Evolutionary conservation across 2,797 vertebrate species (phyloP).

Genomic region (Ataeniobius toweri): DNA sequence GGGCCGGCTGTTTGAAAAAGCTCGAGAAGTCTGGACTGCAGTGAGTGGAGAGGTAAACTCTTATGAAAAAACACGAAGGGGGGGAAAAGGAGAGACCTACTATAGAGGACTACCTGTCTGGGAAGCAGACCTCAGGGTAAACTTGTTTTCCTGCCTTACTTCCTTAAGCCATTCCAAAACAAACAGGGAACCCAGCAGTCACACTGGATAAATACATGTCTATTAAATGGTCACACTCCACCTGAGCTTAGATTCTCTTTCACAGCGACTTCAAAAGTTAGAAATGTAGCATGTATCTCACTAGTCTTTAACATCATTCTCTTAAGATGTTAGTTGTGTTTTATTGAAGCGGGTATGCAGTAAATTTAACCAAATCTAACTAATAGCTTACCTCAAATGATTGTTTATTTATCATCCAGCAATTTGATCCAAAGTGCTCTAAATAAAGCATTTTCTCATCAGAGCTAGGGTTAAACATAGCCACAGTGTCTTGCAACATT

Average conservation of each 20-base stretch:
- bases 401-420: slow-evolving; percentile 21
- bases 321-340: slow-evolving; percentile 30
- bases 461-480: background rate
- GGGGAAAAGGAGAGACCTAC: slow-evolving; percentile 50
- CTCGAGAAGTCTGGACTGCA: slow-evolving; percentile 56
- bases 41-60: slow-evolving; percentile 61
- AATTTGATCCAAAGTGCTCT: slow-evolving; percentile 22
- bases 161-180: slow-evolving; percentile 81
- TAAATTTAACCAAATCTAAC: slow-evolving; percentile 1
- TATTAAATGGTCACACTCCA: slow-evolving; percentile 72
- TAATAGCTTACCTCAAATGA: slow-evolving; percentile 11
- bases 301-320: slow-evolving; percentile 26
- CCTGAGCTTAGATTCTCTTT: slow-evolving; percentile 69
- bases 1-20: slow-evolving; percentile 66
- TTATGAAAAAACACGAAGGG: slow-evolving; percentile 56
- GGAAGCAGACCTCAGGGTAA: slow-evolving; percentile 75
- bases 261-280: slow-evolving; percentile 59
- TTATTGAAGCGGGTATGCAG: background rate
- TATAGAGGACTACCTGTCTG: slow-evolving; percentile 79
- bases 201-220: slow-evolving; percentile 77
- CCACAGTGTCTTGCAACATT: background rate
- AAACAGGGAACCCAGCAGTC: slow-evolving; percentile 78
- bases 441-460: slow-evolving; percentile 24
- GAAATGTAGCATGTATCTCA: slow-evolving; percentile 50
- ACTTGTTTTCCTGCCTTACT: slow-evolving; percentile 82